Conservation (phyloP, 2,113 vertebrate genomes). For the Leptocoma aspasia region DNA sequence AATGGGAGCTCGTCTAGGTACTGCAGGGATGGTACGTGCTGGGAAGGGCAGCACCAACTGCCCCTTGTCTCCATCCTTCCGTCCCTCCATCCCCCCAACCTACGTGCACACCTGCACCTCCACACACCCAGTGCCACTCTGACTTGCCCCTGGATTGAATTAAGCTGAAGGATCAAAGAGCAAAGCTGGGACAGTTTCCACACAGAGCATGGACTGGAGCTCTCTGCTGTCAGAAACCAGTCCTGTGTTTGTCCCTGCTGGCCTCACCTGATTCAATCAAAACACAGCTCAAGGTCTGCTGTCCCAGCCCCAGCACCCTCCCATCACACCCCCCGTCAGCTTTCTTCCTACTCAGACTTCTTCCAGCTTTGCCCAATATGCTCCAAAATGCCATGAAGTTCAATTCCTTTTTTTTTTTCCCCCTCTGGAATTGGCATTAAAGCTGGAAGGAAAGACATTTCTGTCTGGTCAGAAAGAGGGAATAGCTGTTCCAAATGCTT, state of each 20-base stretch:
- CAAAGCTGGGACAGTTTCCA: neutral
- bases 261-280: constrained; percentile 40
- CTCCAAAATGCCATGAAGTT: neutral
- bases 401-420: neutral
- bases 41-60: neutral
- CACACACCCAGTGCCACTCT: neutral
- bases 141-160: constrained; percentile 19
- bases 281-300: neutral
- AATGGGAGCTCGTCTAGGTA: neutral
- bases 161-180: constrained; percentile 43
- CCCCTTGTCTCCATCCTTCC: neutral
- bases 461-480: neutral
- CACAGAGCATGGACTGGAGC: neutral
- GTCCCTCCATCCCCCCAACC: neutral
- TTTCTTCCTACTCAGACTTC: neutral
- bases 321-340: neutral
- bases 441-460: constrained; percentile 9
- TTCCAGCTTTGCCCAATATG: neutral
- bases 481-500: constrained; percentile 29
- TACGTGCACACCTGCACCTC: neutral
- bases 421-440: neutral
- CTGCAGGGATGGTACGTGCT: neutral
- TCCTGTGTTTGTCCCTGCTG: neutral
- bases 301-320: neutral
- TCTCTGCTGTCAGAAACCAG: neutral